Base-by-base conservation (phyloP, 2,113 vertebrate species). In the Acrocephalus arundinaceus region DNA sequence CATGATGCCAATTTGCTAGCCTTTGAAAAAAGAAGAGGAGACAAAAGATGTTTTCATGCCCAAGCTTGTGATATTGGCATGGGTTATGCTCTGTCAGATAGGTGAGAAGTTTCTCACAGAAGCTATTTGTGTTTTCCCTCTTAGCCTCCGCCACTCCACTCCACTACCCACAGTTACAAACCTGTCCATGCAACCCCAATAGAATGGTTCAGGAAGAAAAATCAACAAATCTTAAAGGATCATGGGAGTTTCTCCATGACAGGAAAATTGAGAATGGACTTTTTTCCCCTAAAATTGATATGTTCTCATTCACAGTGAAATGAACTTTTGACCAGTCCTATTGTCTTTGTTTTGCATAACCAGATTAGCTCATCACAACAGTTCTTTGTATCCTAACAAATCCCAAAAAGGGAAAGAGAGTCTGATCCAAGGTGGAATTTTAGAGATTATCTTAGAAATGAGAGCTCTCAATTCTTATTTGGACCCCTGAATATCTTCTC, bases 81-180 rank as follows among this genome's bases (percentile, higher is more conserved):
- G 41, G 78, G 8, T 57, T 82, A 46, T 57, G 13, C 18, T 88
- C 30, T 80, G 35, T 51, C 25, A 49, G 58, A 73, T 19, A 54
- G 7, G 19, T 57, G 43, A 49, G 21, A 80, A 49, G 3, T 35
- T 80, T 73, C 51, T 80, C 18, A 51, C 14, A 33, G 54, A 49
- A 85, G 16, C 2, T 23, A 75, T 7, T 10, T 1, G 0, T 55
- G 4, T 72, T 65, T 54, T 2, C 11, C 4, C 5, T 21, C 20
- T 22, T 7, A 30, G 12, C 3, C 6, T 13, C 24, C 24, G 8
- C 17, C 43, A 22, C 10, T 8, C 10, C 7, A 43, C 37, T 39
- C 18, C 10, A 4, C 18, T 2, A 0, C 2, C 1, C 6, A 0
- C 20, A 4, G 4, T n/a, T 63, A 58, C 6, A 54, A 77, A 45